phyloP scores from a whole-genome alignment of 1,140 invertebrate genomes.

The Zaprionus taronus region DNA sequence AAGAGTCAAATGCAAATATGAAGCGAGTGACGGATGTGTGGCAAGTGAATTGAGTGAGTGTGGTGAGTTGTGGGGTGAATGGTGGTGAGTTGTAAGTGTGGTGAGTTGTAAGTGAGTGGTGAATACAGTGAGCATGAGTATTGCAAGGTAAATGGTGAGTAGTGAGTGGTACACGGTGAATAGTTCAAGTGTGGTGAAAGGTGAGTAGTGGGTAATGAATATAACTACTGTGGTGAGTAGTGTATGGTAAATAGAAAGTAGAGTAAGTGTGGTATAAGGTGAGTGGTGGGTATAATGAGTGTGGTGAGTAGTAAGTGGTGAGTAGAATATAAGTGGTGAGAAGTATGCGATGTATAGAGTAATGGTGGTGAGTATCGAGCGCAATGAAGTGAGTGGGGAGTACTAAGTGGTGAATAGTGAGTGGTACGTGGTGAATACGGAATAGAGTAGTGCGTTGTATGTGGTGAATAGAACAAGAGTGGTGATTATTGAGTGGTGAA shows the following conservation, averaged over 20 bases:
- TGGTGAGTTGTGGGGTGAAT: background rate
- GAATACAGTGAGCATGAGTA: slow-evolving; percentile 1
- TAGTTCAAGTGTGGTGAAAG: background rate
- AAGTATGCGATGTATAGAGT: background rate
- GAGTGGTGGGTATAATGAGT: background rate
- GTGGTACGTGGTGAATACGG: background rate
- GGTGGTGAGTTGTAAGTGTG: background rate
- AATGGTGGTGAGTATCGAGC: background rate
- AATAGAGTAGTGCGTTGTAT: background rate
- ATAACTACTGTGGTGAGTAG: background rate
- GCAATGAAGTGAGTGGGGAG: no score
- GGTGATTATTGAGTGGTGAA: no score
- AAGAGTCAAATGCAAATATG: slow-evolving; percentile 70
- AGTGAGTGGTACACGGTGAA: background rate
- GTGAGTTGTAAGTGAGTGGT: background rate
- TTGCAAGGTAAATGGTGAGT: background rate
- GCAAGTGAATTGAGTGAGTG: slow-evolving; percentile 1
- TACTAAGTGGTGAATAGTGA: background rate
- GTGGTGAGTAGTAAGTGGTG: background rate
- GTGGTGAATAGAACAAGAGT: no score
- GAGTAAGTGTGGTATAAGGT: background rate
- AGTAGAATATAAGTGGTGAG: background rate
- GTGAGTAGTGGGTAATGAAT: no score
- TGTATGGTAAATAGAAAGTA: background rate
- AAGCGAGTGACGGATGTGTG: slow-evolving; percentile 39